Conservation (phyloP, 2,888 invertebrate genomes). For the Octodonta nipae region DNA sequence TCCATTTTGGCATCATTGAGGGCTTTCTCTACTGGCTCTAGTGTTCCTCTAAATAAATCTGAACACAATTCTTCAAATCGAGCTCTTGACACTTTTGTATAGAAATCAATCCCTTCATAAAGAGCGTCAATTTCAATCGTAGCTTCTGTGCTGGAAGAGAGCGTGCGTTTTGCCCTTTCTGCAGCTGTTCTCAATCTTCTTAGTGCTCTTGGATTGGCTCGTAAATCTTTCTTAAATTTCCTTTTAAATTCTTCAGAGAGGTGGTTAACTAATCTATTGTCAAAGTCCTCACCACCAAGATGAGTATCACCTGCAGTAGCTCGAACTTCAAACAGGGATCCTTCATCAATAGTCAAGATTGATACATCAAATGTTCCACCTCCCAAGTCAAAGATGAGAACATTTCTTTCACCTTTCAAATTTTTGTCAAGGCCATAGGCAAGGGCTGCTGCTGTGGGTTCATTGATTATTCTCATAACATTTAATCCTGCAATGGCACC, state of each 20-base stretch:
- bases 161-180: slow-evolving; percentile 62
- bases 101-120: slow-evolving; percentile 59
- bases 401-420: slow-evolving; percentile 25
- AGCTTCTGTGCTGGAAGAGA: slow-evolving; percentile 65
- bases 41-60: slow-evolving; percentile 51
- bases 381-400: slow-evolving; percentile 55
- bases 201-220: slow-evolving; percentile 45
- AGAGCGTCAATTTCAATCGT: slow-evolving; percentile 63
- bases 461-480: slow-evolving; percentile 69
- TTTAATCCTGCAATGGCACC: slow-evolving; percentile 50
- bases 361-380: slow-evolving; percentile 69
- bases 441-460: slow-evolving; percentile 40
- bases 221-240: slow-evolving; percentile 57
- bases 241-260: slow-evolving; percentile 55
- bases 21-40: slow-evolving; percentile 58
- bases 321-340: slow-evolving; percentile 70
- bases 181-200: slow-evolving; percentile 61
- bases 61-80: slow-evolving; percentile 63
- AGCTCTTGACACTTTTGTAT: slow-evolving; percentile 59
- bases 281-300: slow-evolving; percentile 60
- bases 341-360: slow-evolving; percentile 66
- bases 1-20: slow-evolving; percentile 65
- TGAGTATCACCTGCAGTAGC: slow-evolving; percentile 77
- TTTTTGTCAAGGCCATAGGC: slow-evolving; percentile 22
- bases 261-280: slow-evolving; percentile 43